A percentile compares a stretch with the other conserved stretches of the same genome.
Conservation (phyloP, 2,888 invertebrate species). For the Seira ritae region DNA sequence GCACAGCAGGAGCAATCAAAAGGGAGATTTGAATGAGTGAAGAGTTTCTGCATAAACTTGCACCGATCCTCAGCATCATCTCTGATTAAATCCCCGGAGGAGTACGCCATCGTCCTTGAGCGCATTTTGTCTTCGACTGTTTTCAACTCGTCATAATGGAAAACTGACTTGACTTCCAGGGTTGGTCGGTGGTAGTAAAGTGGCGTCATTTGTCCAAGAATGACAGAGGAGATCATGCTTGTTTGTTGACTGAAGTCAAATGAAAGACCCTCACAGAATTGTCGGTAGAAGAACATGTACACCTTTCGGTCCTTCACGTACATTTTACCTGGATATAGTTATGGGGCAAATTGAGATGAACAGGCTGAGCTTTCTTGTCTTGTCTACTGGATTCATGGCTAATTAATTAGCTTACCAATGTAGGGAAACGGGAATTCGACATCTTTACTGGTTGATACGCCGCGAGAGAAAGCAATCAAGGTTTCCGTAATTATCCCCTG, state of each 20-base stretch:
- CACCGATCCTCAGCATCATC: background rate
- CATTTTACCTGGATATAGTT: slow-evolving; percentile 66
- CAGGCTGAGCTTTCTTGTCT: too few relatives aligned
- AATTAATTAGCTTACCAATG: slow-evolving; percentile 50
- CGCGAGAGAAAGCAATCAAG: slow-evolving; percentile 64
- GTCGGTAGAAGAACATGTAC: slow-evolving; percentile 65
- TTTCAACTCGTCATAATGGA: slow-evolving; percentile 67
- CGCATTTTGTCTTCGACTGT: slow-evolving; percentile 52
- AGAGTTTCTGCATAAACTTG: slow-evolving; percentile 23
- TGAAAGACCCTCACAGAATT: slow-evolving; percentile 61
- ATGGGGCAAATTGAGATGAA: too few relatives aligned
- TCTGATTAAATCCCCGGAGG: background rate
- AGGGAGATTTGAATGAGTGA: slow-evolving; percentile 28
- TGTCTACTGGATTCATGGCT: too few relatives aligned
- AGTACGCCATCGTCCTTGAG: slow-evolving; percentile 25
- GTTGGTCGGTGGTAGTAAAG: slow-evolving; percentile 62
- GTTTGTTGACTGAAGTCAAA: slow-evolving; percentile 34
- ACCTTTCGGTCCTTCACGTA: slow-evolving; percentile 52
- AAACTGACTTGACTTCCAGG: slow-evolving; percentile 62
- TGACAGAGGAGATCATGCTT: slow-evolving; percentile 38
- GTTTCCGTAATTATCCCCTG: slow-evolving; percentile 69
- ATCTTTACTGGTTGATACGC: slow-evolving; percentile 61
- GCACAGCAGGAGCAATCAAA: slow-evolving; percentile 40
- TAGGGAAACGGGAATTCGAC: slow-evolving; percentile 62
- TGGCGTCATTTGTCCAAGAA: slow-evolving; percentile 69